These are phyloP conservation scores for Coptotermes formosanus DNA, from an alignment of 1,140 invertebrate species.

Conservation along the genomic window DNA sequence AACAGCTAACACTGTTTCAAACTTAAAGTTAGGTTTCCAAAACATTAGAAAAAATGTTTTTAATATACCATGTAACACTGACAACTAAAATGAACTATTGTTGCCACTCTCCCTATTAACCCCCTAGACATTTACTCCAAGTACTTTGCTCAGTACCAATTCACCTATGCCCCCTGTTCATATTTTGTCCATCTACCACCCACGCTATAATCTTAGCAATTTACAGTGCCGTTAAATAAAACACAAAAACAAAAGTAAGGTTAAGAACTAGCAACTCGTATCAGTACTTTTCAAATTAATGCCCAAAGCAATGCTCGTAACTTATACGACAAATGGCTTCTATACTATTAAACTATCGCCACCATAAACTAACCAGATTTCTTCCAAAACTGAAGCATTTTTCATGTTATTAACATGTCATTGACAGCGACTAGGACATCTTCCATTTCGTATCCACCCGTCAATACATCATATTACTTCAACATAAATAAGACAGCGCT, in stretches of 20 bases:
- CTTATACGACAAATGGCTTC: not conserved
- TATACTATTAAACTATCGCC: not conserved
- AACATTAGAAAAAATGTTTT: too few species aligned
- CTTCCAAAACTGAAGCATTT: slow-evolving; percentile 53
- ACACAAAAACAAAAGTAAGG: slow-evolving; percentile 21
- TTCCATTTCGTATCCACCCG: not conserved
- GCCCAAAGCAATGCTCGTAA: too few species aligned
- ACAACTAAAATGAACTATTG: too few species aligned
- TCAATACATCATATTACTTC: not conserved
- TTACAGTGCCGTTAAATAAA: not conserved
- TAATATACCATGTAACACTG: too few species aligned
- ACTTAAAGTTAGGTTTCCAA: too few species aligned
- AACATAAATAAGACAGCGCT: not conserved
- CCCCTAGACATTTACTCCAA: too few species aligned
- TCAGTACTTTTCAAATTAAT: not conserved
- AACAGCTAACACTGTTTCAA: too few species aligned
- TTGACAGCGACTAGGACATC: slow-evolving; percentile 31
- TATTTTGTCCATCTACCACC: too few species aligned
- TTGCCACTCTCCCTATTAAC: too few species aligned
- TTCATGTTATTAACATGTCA: slow-evolving; percentile 38
- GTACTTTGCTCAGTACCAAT: too few species aligned
- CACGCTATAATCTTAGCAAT: too few species aligned
- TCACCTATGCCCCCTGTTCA: too few species aligned
- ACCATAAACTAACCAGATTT: slow-evolving; percentile 46
- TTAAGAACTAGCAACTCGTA: not conserved